Evolutionary conservation across 1,140 invertebrate genomes (phyloP).

Genomic region (Monomorium pharaonis): DNA sequence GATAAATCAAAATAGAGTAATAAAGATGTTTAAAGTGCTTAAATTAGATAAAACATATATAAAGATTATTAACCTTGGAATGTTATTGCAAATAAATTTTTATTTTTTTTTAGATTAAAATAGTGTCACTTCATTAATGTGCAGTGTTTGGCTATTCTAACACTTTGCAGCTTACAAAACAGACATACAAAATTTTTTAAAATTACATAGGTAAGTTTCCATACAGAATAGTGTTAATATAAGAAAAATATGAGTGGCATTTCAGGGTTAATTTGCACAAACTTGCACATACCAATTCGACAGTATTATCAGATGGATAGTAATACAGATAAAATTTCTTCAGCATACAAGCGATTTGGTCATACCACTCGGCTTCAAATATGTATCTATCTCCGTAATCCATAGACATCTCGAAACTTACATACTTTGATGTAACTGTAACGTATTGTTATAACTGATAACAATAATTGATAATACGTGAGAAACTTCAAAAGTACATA

Average conservation of each 20-base stretch:
- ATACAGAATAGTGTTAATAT: too few relatives aligned
- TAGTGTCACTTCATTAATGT: too few relatives aligned
- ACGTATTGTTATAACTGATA: background rate
- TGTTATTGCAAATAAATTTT: too few relatives aligned
- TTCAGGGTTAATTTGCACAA: background rate
- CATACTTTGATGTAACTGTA: background rate
- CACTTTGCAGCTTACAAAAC: too few relatives aligned
- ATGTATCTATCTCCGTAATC: constrained; percentile 77
- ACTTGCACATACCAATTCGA: constrained; percentile 89
- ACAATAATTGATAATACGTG: background rate
- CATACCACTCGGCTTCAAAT: constrained; percentile 94
- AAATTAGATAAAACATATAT: background rate
- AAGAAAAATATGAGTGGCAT: too few relatives aligned
- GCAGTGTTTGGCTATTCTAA: too few relatives aligned
- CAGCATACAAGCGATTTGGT: constrained; percentile 89
- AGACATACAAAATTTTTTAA: too few relatives aligned
- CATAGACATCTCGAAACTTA: constrained; percentile 67
- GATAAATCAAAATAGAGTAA: background rate
- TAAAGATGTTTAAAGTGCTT: background rate
- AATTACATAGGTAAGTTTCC: too few relatives aligned
- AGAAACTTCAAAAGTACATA: background rate
- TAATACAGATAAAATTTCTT: constrained; percentile 91
- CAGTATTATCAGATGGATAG: constrained; percentile 90
- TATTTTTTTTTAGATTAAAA: too few relatives aligned
- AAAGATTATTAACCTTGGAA: too few relatives aligned